phyloP scores from a whole-genome alignment of 2,888 invertebrate genomes.

The Calameuta filiformis region DNA sequence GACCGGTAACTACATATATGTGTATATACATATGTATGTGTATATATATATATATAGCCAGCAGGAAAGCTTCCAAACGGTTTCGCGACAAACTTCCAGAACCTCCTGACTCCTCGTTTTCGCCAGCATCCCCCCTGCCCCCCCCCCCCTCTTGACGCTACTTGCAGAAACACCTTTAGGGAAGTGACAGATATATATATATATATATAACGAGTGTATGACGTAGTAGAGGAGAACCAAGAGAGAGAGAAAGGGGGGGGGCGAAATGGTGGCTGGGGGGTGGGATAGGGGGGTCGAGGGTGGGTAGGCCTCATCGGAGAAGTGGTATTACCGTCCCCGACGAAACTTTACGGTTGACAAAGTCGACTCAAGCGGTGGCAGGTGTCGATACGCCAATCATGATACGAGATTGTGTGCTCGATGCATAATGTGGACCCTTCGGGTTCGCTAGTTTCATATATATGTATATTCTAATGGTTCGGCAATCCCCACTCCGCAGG shows the following conservation, averaged over 20 bases:
- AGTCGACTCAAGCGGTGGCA: conserved; percentile 38
- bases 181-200: not conserved
- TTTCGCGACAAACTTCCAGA: not conserved
- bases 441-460: not conserved
- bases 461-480: not conserved
- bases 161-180: not conserved
- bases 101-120: not conserved
- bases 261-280: not conserved
- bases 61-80: not conserved
- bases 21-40: too few species aligned
- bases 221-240: too few species aligned
- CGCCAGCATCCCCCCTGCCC: not conserved
- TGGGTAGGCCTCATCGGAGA: not conserved
- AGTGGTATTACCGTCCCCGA: not conserved
- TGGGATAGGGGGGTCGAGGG: too few species aligned
- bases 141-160: not conserved
- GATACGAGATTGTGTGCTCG: conserved; percentile 38
- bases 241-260: not conserved
- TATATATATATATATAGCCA: not conserved
- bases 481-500: not conserved
- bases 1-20: too few species aligned
- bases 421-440: not conserved
- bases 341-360: conserved; percentile 28
- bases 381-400: conserved; percentile 57
- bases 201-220: not conserved